Evolutionary conservation across 2,888 invertebrate species (phyloP), one percentile per base, ranked within the genome.

Genomic region (Gortyna flavago): DNA sequence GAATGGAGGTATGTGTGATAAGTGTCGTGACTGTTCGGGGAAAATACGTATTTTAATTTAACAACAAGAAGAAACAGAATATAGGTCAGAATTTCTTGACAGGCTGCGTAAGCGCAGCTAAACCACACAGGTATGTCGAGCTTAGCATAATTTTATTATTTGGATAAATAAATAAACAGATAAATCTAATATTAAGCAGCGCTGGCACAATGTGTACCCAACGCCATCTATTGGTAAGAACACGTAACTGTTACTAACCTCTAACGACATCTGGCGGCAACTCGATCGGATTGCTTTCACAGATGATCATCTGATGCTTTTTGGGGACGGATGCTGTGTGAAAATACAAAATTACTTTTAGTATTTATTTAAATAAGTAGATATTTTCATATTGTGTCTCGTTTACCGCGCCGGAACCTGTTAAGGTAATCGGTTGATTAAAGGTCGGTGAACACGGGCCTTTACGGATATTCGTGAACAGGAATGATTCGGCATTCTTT

Each of bases 191-290:
- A 38, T 13, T 68, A 7, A 44, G 7, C 3, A 13, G n/a, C 25
- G 9, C 21, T 1, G 1, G n/a, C 62, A n/a, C 51, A 48, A 16
- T 16, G 0, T 76, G 9, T 38, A 25, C 0, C 62, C 29, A 79
- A 1, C 29, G 82, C 77, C 87, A 87, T 83, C 87, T 87, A 72
- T 59, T 21, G 16, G 29, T 29, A 48, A n/a, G 25, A 4, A 18
- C 0, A 13, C 0, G 16, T 18, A 69, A 75, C 44, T 0, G 0
- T 48, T 32, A 86, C 82, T 95, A 97, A 99, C 99, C 98, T 98
- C 99, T 97, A 89, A 98, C 98, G 92, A 99, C 99, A 96, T 98
- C 99, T 90, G 99, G 98, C 84, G 99, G 99, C 91, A 99, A 96
- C 95, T 99, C 99, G 86, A 98, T 96, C 5, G 99, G 99, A 94